phyloP scores from a whole-genome alignment of 2,797 vertebrate genomes.

The Agapornis canus region DNA sequence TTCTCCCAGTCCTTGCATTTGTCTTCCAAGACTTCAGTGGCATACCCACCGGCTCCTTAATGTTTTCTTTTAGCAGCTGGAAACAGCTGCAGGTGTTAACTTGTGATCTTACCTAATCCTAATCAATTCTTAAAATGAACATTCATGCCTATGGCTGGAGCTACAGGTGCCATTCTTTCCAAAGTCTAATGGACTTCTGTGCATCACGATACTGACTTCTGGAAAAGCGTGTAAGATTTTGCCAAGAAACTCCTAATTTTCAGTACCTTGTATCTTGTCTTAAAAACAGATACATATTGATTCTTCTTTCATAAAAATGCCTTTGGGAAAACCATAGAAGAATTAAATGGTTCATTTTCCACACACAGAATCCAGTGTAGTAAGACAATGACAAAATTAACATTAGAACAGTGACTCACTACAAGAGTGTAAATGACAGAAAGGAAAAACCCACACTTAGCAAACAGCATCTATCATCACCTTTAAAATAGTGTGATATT shows the following conservation, averaged over 20 bases:
- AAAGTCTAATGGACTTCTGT: slow-evolving; percentile 14
- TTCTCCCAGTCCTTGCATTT: not conserved
- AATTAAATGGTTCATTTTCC: not conserved
- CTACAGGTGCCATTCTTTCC: not conserved
- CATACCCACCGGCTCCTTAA: not conserved
- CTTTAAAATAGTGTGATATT: not conserved
- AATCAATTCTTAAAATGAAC: not conserved
- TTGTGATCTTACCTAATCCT: slow-evolving; percentile 59
- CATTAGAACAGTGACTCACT: not conserved
- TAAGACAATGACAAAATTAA: not conserved
- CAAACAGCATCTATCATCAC: slow-evolving; percentile 10
- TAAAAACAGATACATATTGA: not conserved
- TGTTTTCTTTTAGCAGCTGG: slow-evolving; percentile 11
- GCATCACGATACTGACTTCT: not conserved
- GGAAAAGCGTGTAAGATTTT: not conserved
- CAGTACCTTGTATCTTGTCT: not conserved
- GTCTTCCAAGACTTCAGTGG: not conserved
- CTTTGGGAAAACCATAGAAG: not conserved
- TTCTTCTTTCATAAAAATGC: not conserved
- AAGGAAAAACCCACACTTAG: not conserved
- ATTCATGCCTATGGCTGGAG: not conserved
- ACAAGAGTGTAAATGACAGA: not conserved
- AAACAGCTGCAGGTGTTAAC: slow-evolving; percentile 48
- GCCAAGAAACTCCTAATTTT: not conserved
- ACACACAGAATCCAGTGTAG: not conserved